phyloP scores from a whole-genome alignment of 2,113 vertebrate genomes.

The Pedionomus torquatus region DNA sequence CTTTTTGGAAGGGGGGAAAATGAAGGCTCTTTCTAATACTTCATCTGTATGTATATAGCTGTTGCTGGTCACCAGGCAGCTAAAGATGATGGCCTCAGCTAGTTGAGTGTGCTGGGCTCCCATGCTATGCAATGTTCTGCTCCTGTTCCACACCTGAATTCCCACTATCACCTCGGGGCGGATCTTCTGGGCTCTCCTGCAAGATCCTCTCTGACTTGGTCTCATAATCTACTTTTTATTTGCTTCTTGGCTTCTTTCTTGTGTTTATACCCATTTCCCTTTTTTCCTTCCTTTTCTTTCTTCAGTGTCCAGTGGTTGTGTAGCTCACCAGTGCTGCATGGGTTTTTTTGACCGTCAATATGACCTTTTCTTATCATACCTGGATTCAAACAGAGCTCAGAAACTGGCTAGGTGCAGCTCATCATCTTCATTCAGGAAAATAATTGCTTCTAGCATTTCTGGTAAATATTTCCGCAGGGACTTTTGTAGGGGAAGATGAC shows the following conservation, averaged over 20 bases:
- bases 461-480: not conserved
- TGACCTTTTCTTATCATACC: not conserved
- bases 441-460: not conserved
- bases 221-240: not conserved
- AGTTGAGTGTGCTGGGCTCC: fast-evolving
- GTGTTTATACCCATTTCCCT: not conserved
- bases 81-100: not conserved
- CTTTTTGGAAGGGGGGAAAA: not conserved
- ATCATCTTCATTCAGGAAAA: not conserved
- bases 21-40: not conserved
- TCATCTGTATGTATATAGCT: fast-evolving
- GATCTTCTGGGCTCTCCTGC: not conserved
- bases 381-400: not conserved
- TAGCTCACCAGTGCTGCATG: fast-evolving
- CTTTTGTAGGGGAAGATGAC: not conserved
- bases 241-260: not conserved
- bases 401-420: not conserved
- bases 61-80: fast-evolving
- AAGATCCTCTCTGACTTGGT: not conserved
- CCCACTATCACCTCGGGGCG: not conserved
- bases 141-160: not conserved
- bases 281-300: not conserved
- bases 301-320: not conserved
- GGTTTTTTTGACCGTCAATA: not conserved
- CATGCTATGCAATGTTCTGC: not conserved